Evolutionary conservation across 2,888 invertebrate species (phyloP).

Genomic region (Tipula confusa): DNA sequence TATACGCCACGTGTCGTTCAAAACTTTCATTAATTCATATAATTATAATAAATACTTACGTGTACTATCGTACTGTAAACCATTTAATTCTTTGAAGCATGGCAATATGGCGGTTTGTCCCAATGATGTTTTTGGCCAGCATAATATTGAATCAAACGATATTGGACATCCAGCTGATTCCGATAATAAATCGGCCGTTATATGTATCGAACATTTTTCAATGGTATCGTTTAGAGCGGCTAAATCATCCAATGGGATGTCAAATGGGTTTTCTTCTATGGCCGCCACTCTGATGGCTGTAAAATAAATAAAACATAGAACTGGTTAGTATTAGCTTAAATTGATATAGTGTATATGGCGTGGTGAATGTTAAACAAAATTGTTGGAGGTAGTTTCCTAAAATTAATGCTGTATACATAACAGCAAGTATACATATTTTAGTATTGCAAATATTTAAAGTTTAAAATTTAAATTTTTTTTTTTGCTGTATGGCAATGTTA

Average conservation of each 20-base stretch:
- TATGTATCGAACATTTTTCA: neutral
- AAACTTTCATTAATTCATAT: too few relatives aligned
- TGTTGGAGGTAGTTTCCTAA: neutral
- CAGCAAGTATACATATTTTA: neutral
- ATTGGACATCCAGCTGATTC: slow-evolving; percentile 54
- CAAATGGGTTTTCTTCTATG: neutral
- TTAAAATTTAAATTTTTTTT: neutral
- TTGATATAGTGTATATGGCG: neutral
- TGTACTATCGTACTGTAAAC: slow-evolving; percentile 72
- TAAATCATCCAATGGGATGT: slow-evolving; percentile 9
- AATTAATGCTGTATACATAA: neutral
- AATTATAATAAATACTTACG: slow-evolving; percentile 59
- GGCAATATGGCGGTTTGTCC: slow-evolving; percentile 64
- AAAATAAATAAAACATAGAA: neutral
- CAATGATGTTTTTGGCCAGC: slow-evolving; percentile 77
- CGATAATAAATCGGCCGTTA: neutral
- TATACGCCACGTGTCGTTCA: too few relatives aligned
- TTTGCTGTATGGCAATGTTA: neutral
- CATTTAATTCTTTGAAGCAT: slow-evolving; percentile 75
- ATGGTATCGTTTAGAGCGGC: neutral
- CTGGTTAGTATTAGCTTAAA: neutral
- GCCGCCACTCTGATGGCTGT: slow-evolving; percentile 28
- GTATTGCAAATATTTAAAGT: neutral
- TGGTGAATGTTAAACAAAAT: neutral
- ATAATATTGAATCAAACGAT: slow-evolving; percentile 70